A percentile compares a stretch with the other conserved stretches of the same genome.
Evolutionary conservation across 1,140 invertebrate species (phyloP).

Genomic region (Panulirus ornatus): DNA sequence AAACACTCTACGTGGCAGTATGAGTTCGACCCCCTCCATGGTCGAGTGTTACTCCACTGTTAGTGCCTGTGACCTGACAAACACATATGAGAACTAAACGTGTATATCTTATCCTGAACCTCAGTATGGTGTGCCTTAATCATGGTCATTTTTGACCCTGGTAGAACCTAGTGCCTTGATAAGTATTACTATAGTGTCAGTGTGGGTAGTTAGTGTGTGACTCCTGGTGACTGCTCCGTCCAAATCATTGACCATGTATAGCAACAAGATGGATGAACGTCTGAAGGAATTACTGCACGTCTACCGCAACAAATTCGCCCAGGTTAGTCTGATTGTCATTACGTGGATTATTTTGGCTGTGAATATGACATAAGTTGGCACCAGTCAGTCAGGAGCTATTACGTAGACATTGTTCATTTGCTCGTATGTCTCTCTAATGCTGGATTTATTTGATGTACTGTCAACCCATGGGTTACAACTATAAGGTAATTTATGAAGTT

Average conservation of each 20-base stretch:
- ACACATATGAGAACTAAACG: not conserved
- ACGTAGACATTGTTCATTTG: not conserved
- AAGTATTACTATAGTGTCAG: not conserved
- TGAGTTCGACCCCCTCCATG: not conserved
- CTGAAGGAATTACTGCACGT: conserved; percentile 58
- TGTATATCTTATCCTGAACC: not conserved
- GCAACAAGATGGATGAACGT: conserved; percentile 60
- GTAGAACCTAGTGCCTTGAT: conserved; percentile 9
- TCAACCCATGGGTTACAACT: not conserved
- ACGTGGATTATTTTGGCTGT: not conserved
- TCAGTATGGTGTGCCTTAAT: not conserved
- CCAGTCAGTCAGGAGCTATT: not conserved
- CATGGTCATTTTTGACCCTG: not conserved
- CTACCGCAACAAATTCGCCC: conserved; percentile 65
- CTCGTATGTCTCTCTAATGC: not conserved
- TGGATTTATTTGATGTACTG: not conserved
- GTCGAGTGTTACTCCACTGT: not conserved
- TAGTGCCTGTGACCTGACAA: not conserved
- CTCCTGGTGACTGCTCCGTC: conserved; percentile 13
- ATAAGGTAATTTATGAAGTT: not conserved
- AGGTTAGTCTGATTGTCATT: conserved; percentile 20
- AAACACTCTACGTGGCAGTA: not conserved
- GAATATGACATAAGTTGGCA: not conserved
- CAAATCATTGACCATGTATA: conserved; percentile 7
- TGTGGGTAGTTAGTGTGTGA: not conserved